These are phyloP conservation scores for Catharus bicknelli DNA, from an alignment of 2,113 vertebrate genomes.

Conservation along the genomic window DNA sequence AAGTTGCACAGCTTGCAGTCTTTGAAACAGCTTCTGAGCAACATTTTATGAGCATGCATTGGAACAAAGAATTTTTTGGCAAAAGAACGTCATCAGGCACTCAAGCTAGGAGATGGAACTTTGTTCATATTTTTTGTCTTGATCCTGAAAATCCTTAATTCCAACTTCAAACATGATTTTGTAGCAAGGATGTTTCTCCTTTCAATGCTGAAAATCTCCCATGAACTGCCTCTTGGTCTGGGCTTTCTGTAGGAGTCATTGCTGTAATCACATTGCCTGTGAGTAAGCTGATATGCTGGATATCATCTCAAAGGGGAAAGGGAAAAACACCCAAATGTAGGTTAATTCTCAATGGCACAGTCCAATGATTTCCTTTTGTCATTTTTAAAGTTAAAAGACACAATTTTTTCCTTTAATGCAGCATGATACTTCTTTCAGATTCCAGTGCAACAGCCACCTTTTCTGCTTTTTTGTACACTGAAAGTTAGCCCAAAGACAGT, in stretches of 20 bases:
- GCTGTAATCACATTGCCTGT: background rate
- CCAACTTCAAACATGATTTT: background rate
- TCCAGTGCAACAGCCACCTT: background rate
- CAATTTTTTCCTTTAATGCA: background rate
- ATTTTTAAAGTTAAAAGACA: background rate
- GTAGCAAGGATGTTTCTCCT: background rate
- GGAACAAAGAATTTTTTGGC: background rate
- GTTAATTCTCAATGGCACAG: background rate
- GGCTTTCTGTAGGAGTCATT: background rate
- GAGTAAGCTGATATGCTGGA: background rate
- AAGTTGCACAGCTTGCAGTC: background rate
- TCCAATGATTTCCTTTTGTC: background rate
- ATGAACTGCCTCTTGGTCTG: background rate
- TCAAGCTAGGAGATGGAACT: background rate
- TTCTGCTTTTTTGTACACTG: background rate
- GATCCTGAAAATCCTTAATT: background rate
- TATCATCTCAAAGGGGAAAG: background rate
- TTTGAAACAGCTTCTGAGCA: background rate
- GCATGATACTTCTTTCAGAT: background rate
- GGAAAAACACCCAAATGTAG: background rate
- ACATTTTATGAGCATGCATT: background rate
- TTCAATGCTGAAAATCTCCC: background rate
- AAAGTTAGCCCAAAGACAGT: background rate
- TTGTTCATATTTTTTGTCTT: background rate
- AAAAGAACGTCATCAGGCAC: background rate